phyloP scores from a whole-genome alignment of 1,140 invertebrate species.

The Pogonognathellus flavescens region DNA sequence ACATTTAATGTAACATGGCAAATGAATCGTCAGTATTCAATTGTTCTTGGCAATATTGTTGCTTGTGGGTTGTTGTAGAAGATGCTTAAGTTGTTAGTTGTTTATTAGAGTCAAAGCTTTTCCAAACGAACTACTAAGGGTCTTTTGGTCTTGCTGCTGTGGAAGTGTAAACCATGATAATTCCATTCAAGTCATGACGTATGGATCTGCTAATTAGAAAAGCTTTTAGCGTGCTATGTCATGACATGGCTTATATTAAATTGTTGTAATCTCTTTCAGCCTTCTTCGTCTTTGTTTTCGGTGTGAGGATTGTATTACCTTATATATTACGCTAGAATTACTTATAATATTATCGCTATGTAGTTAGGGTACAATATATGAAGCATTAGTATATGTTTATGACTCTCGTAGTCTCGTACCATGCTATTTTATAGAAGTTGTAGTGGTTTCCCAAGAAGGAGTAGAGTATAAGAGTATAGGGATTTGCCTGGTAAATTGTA shows the following conservation, averaged over 20 bases:
- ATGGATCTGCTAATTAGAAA: conserved; percentile 45
- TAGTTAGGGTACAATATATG: neutral
- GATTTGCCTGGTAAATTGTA: neutral
- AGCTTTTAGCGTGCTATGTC: conserved; percentile 32
- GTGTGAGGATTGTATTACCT: neutral
- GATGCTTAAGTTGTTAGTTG: neutral
- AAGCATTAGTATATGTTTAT: neutral
- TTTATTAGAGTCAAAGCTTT: neutral
- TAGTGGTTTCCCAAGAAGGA: too few relatives aligned
- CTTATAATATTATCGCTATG: too few relatives aligned
- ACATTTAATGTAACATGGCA: too few relatives aligned
- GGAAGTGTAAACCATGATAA: conserved; percentile 10
- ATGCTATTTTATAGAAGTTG: neutral
- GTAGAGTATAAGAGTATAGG: neutral
- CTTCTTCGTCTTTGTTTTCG: neutral
- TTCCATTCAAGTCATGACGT: conserved; percentile 36
- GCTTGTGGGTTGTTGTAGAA: neutral
- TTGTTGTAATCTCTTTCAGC: conserved; percentile 1
- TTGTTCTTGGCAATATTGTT: neutral
- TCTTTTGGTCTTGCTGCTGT: neutral
- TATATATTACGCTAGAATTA: too few relatives aligned
- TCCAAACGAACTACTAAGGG: neutral
- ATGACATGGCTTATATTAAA: conserved; percentile 25
- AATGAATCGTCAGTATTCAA: neutral
- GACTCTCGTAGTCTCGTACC: neutral